A percentile compares a stretch with the other conserved stretches of the same genome.
Evolutionary conservation across 2,797 vertebrate species (phyloP).

Genomic region (Rhinella marina): DNA sequence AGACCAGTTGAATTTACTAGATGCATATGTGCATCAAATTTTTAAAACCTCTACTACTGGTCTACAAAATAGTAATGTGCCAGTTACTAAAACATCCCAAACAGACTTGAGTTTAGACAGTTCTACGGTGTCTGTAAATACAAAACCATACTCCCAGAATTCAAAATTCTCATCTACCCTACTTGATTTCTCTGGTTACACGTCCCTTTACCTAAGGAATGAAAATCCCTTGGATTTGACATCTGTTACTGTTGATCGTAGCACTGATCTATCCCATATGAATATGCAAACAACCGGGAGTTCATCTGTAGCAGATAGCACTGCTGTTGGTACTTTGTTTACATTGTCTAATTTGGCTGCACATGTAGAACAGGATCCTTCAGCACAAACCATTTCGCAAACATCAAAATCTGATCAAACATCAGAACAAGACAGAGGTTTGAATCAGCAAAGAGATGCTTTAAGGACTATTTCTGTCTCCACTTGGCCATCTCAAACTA

Average conservation of each 20-base stretch:
- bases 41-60: neutral
- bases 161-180: too few species aligned
- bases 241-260: too few species aligned
- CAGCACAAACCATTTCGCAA: neutral
- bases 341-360: neutral
- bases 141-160: neutral
- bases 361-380: neutral
- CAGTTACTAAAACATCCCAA: neutral
- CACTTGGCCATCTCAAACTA: neutral
- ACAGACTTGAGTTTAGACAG: neutral
- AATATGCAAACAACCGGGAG: neutral
- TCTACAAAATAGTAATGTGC: too few species aligned
- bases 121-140: too few species aligned
- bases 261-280: neutral
- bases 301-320: neutral
- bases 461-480: neutral
- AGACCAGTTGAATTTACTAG: neutral
- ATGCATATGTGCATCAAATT: too few species aligned
- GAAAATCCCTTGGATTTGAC: neutral
- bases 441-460: neutral
- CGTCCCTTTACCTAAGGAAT: neutral
- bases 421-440: neutral
- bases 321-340: neutral
- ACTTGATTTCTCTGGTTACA: neutral
- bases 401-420: neutral